These are phyloP conservation scores for Melanaphis sacchari DNA, from an alignment of 1,140 invertebrate species.

Conservation along the genomic window DNA sequence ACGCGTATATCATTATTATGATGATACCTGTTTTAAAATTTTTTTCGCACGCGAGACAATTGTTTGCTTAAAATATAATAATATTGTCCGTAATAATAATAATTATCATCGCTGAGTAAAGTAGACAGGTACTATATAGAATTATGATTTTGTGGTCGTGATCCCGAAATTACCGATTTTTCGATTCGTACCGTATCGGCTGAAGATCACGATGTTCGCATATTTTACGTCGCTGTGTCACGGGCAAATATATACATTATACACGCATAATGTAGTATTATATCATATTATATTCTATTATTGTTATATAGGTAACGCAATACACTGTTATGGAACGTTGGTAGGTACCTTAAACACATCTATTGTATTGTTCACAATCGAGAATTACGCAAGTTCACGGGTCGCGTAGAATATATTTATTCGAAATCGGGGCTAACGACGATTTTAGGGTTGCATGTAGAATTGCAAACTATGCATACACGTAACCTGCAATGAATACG, in stretches of 20 bases:
- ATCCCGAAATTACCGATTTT: conserved; percentile 37
- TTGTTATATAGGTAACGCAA: neutral
- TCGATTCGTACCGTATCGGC: neutral
- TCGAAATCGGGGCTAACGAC: neutral
- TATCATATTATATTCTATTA: neutral
- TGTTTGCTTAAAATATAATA: conserved; percentile 5
- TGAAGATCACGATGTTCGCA: neutral
- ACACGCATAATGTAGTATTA: neutral
- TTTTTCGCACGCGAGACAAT: conserved; percentile 6
- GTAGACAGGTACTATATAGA: neutral
- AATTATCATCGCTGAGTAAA: neutral
- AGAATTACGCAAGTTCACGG: conserved; percentile 31
- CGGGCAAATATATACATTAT: neutral
- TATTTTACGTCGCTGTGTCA: neutral
- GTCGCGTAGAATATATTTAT: conserved; percentile 20
- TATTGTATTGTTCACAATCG: conserved; percentile 24
- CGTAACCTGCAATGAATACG: neutral
- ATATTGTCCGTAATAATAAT: neutral
- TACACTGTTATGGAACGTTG: neutral
- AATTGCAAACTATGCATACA: neutral
- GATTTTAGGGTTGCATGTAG: conserved; percentile 23
- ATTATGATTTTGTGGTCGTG: neutral
- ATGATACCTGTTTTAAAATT: neutral
- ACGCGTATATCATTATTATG: neutral
- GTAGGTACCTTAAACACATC: neutral